Evolutionary conservation across 2,113 vertebrate species (phyloP).

Genomic region (Calyptomena viridis): DNA sequence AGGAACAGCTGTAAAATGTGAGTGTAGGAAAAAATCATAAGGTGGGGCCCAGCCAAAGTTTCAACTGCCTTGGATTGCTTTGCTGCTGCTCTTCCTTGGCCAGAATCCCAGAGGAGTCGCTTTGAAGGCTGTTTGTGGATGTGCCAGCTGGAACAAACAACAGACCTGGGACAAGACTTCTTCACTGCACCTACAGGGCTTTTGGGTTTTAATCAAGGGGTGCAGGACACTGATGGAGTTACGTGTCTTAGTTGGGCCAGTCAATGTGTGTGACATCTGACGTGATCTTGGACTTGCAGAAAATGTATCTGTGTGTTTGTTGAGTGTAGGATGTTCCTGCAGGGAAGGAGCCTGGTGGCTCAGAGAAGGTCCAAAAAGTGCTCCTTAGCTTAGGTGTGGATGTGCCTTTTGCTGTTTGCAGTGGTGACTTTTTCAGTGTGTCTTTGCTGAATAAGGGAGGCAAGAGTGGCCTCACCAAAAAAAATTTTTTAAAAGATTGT

Average conservation of each 20-base stretch:
- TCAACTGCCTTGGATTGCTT: not conserved
- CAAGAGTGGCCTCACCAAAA: not conserved
- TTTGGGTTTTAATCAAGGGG: not conserved
- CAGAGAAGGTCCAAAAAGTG: not conserved
- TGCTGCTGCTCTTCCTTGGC: constrained; percentile 21
- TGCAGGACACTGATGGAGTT: not conserved
- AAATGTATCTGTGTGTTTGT: not conserved
- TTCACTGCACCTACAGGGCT: not conserved
- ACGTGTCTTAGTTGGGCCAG: not conserved
- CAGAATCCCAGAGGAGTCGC: not conserved
- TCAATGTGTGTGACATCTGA: not conserved
- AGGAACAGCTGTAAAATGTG: not conserved
- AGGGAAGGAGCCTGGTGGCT: not conserved
- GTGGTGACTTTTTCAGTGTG: not conserved
- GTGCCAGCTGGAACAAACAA: constrained; percentile 15
- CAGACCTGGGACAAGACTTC: not conserved
- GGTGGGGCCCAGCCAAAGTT: not conserved
- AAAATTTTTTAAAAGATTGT: not conserved
- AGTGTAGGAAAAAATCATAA: not conserved
- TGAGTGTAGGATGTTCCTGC: not conserved
- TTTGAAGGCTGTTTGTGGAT: not conserved
- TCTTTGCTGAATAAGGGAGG: not conserved
- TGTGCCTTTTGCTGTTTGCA: not conserved
- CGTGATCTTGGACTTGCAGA: not conserved
- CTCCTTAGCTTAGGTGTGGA: not conserved